These are phyloP conservation scores for Platysternon megacephalum DNA, from an alignment of 2,113 vertebrate genomes.

Conservation along the genomic window DNA sequence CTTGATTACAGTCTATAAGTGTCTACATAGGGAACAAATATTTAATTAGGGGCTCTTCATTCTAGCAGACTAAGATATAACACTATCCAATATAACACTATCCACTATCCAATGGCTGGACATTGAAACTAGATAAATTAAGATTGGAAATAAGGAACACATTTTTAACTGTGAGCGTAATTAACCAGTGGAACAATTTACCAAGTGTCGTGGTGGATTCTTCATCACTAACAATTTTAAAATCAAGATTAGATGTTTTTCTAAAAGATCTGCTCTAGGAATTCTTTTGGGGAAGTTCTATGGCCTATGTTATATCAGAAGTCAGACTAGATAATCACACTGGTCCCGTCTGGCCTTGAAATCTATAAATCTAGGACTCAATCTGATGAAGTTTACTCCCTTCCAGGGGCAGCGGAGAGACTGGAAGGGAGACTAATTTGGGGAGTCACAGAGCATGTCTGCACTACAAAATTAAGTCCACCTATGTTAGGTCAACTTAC, in stretches of 20 bases:
- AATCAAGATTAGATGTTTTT: neutral
- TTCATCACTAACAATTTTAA: neutral
- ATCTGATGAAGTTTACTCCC: fast-evolving
- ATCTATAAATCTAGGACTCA: neutral
- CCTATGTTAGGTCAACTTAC: too few relatives aligned
- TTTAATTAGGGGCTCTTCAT: neutral
- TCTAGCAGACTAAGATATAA: neutral
- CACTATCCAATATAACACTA: too few relatives aligned
- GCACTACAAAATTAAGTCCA: too few relatives aligned
- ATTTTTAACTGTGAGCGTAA: neutral
- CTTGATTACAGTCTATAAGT: neutral
- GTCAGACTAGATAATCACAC: neutral
- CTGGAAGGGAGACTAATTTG: fast-evolving
- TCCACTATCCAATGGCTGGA: neutral
- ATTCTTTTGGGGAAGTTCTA: neutral
- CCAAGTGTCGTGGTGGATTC: neutral
- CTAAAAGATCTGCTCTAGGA: neutral
- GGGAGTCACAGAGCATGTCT: too few relatives aligned
- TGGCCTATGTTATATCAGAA: neutral
- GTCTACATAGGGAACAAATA: neutral
- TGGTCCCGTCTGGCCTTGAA: neutral
- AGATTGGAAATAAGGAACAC: neutral
- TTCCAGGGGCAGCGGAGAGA: fast-evolving
- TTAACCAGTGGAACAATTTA: neutral
- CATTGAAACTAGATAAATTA: neutral